phyloP scores from a whole-genome alignment of 2,113 vertebrate species.

The Oceanodroma tethys region DNA sequence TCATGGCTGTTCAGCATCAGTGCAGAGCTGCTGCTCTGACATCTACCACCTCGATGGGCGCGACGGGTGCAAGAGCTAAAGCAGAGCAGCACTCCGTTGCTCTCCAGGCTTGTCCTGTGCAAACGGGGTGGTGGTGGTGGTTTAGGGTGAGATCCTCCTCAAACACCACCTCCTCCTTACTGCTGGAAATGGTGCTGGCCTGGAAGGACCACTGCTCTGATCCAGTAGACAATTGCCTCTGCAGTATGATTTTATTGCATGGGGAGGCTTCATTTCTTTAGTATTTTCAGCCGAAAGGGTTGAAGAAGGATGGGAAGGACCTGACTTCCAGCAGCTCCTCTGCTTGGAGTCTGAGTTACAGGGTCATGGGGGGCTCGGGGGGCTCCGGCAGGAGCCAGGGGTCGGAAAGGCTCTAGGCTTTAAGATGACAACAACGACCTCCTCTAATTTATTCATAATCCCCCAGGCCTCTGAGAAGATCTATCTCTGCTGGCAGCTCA shows the following conservation, averaged over 20 bases:
- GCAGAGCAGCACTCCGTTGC: accelerated
- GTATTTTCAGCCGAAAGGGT: not conserved
- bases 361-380: not conserved
- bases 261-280: not conserved
- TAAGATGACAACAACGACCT: not conserved
- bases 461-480: not conserved
- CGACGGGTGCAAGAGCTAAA: not conserved
- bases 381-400: not conserved
- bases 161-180: not conserved
- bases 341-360: not conserved
- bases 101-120: not conserved
- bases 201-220: not conserved
- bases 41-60: not conserved
- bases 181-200: not conserved
- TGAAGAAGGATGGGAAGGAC: not conserved
- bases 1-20: not conserved
- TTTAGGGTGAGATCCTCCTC: not conserved
- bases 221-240: not conserved
- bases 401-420: not conserved
- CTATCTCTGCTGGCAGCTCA: not conserved
- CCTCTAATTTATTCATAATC: not conserved
- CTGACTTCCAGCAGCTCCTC: not conserved
- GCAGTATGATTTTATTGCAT: not conserved
- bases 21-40: not conserved
- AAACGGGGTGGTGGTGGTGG: accelerated